Evolutionary conservation across 1,140 invertebrate genomes (phyloP).

Genomic region (Notospermus geniculatus): DNA sequence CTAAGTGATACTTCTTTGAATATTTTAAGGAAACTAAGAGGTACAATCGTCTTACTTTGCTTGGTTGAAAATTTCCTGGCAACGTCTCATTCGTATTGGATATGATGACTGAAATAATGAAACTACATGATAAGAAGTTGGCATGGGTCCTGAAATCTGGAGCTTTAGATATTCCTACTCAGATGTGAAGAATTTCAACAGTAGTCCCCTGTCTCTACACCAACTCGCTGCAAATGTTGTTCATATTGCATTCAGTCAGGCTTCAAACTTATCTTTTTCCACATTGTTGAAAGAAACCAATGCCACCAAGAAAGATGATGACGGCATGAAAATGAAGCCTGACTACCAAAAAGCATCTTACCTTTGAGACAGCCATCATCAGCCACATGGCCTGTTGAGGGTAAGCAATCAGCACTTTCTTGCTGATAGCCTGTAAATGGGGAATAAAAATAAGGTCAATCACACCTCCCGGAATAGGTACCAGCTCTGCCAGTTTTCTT

Average conservation of each 20-base stretch:
- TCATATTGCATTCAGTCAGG: no score
- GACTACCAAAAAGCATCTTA: conserved; percentile 25
- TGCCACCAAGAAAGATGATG: conserved; percentile 4
- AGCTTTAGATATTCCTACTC: no score
- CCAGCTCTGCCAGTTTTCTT: no score
- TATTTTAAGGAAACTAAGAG: background rate
- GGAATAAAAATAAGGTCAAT: conserved; percentile 8
- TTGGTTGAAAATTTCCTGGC: conserved; percentile 74
- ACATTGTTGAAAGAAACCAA: background rate
- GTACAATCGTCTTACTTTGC: conserved; percentile 50
- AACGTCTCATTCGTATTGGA: conserved; percentile 69
- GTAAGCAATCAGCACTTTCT: conserved; percentile 74
- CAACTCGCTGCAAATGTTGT: no score
- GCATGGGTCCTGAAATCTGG: no score
- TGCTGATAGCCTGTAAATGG: conserved; percentile 69
- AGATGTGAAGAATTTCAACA: no score
- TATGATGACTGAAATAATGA: conserved; percentile 72
- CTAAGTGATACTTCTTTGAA: background rate
- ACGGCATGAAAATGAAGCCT: no score
- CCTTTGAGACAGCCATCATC: conserved; percentile 57
- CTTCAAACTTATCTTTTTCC: no score
- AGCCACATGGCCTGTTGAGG: conserved; percentile 89
- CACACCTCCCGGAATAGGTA: no score
- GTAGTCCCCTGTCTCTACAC: no score
- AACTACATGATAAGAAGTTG: no score